Percentiles rank a stretch among this genome's conserved stretches.
These are phyloP conservation scores for Melipona quadrifasciata DNA, from an alignment of 1,140 invertebrate species.

Conservation along the genomic window DNA sequence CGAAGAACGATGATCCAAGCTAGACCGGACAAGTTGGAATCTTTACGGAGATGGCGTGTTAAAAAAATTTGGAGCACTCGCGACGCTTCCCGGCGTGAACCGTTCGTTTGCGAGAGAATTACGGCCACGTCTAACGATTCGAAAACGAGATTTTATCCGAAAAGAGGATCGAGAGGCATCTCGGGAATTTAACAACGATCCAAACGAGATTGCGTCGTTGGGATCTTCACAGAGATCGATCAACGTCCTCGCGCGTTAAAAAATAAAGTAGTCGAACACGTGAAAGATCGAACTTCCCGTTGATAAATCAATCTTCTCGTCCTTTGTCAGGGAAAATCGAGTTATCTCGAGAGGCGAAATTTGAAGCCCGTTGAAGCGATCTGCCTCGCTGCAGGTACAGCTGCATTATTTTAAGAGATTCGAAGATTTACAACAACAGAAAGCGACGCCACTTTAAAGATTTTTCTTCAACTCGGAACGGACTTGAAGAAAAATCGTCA, in stretches of 20 bases:
- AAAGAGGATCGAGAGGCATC: neutral
- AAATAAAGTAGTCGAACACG: neutral
- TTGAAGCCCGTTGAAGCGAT: constrained; percentile 40
- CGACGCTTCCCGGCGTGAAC: neutral
- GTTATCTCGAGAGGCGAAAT: constrained; percentile 66
- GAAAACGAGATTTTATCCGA: neutral
- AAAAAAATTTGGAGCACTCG: neutral
- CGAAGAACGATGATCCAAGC: constrained; percentile 28
- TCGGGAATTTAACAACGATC: neutral
- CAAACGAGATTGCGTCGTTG: neutral
- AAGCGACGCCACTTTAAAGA: neutral
- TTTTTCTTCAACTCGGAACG: constrained; percentile 67
- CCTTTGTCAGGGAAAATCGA: constrained; percentile 42
- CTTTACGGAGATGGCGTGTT: neutral
- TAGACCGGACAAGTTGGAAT: neutral
- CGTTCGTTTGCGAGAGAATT: neutral
- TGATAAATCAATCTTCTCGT: constrained; percentile 42
- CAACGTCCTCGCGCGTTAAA: neutral
- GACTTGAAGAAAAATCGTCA: constrained; percentile 50
- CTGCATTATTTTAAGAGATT: constrained; percentile 73
- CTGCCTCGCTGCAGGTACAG: constrained; percentile 56
- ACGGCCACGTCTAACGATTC: neutral
- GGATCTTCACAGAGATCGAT: neutral
- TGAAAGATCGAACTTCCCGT: too few species aligned
- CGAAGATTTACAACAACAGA: constrained; percentile 71